Evolutionary conservation across 2,113 vertebrate species (phyloP), one percentile per base, ranked within the genome.

Genomic region (Synodontis membranacea): DNA sequence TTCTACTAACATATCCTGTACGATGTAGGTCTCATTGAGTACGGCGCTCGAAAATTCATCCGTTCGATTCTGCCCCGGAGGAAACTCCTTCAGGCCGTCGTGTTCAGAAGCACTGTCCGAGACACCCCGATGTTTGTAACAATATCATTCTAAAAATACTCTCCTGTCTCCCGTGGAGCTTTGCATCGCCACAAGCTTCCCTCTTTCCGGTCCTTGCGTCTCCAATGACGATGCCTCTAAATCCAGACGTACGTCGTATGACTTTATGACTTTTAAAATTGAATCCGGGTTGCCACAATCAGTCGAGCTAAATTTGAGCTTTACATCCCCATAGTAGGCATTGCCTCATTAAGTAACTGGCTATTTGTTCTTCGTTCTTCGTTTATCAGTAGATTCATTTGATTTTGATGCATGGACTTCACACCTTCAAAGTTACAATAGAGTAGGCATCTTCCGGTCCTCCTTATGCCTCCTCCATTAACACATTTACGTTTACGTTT

Each of bases 101-200:
- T 64, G n/a, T 39, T 50, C 34, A 2, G n/a, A 37, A 37, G 58
- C 25, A 46, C n/a, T 52, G 74, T 85, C 56, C 50, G 54, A 1
- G 91, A 90, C 78, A 89, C 92, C 88, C 93, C 92, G 88, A 91
- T 90, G 87, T 92, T 93, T 93, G 93, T 86, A 84, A 86, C 87
- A 90, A 90, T 93, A 92, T 91, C 85, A 87, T 87, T 84, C 90
- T 88, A 87, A 90, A 94, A 93, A 94, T 93, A 93, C 92, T 87
- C 88, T 91, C 91, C 92, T 86, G 86, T 89, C 86, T 86, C 82
- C 62, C 86, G 86, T 86, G 14, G 78, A 72, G 66, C 66, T 56
- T 56, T n/a, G 37, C 34, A 70, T 37, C 44, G 6, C 46, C 31
- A 54, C 17, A 52, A 39, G 23, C 66, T 23, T 84, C 21, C 83